Evolutionary conservation across 2,888 invertebrate species (phyloP).

Genomic region (Acanthopleura granulata): DNA sequence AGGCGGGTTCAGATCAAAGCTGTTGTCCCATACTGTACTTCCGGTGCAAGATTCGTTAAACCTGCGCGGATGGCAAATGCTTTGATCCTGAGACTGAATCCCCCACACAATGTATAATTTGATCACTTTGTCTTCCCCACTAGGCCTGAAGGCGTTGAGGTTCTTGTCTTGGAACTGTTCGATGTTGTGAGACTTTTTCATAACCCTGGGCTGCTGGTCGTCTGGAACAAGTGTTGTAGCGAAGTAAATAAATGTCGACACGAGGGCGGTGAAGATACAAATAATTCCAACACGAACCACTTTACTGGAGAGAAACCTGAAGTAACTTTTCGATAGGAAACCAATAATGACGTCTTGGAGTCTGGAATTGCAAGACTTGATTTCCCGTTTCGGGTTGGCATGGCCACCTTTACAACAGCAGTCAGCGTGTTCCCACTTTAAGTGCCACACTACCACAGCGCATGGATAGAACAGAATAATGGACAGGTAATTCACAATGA

Average conservation of each 20-base stretch:
- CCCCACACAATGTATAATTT: conserved; percentile 19
- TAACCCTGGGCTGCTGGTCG: conserved; percentile 31
- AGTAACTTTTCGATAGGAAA: conserved; percentile 29
- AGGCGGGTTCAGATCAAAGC: conserved; percentile 52
- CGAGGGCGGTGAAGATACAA: conserved; percentile 23
- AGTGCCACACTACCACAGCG: conserved; percentile 11
- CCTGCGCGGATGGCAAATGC: conserved; percentile 10
- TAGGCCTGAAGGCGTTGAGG: neutral
- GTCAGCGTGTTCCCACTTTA: neutral
- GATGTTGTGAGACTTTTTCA: conserved; percentile 1
- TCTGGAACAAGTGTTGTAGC: conserved; percentile 32
- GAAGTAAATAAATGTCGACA: conserved; percentile 31
- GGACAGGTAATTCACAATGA: conserved; percentile 34
- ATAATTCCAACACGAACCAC: conserved; percentile 30
- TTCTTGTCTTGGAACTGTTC: neutral
- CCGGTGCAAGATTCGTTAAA: conserved; percentile 44
- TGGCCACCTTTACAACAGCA: neutral
- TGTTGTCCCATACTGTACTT: conserved; percentile 48
- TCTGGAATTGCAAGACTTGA: neutral
- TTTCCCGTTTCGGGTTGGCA: neutral
- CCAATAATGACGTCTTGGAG: conserved; percentile 12
- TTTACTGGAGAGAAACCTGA: conserved; percentile 29
- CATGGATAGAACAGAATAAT: conserved; percentile 29
- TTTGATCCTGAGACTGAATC: conserved; percentile 1
- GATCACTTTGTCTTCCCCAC: conserved; percentile 11